Evolutionary conservation across 2,113 vertebrate species (phyloP), one percentile per base, ranked within the genome.

Genomic region (Lycaon pictus): DNA sequence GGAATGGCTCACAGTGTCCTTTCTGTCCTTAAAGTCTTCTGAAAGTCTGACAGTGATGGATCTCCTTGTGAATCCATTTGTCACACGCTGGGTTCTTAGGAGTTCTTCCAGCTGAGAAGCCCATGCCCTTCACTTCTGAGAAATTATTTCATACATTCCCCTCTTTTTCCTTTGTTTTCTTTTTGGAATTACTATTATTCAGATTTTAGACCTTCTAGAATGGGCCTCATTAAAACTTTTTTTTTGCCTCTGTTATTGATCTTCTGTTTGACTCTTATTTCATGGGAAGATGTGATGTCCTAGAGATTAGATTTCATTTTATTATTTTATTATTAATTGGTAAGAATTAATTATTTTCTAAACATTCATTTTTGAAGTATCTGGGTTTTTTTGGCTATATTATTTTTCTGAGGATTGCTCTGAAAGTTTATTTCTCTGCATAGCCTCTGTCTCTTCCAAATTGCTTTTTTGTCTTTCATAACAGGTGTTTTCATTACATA

Each of bases 301-400:
- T 93, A n/a, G 35, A 79, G 43, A 55, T 32, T 88, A 56, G 82
- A 48, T 69, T 60, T 60, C 11, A 60, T 69, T 69, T 90, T 72
- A 17, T 86, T 81, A 71, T 27, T 27, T 0, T 63, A 55, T 82
- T 79, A 84, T 84, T 85, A 53, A 95, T 65, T 90, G 90, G 58
- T 86, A 84, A 88, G 17, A 83, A 69, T 53, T 55, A 17, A 35
- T 55, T 10, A 43, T 32, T 32, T 58, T 58, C 27, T 93, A 85
- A 76, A 19, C 48, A 55, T 22, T 43, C 56, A 48, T 23, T 90
- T 55, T 76, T 74, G 15, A 85, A 35, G 55, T 63, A 22, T 43
- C 32, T 27, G 84, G 1, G 8, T 71, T 69, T 93, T 37, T 22
- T 67, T 62, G 80, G 92, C 55, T 62, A 27, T 11, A 29, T 5